Evolutionary conservation across 1,140 invertebrate species (phyloP).

Genomic region (Tenebrio molitor): DNA sequence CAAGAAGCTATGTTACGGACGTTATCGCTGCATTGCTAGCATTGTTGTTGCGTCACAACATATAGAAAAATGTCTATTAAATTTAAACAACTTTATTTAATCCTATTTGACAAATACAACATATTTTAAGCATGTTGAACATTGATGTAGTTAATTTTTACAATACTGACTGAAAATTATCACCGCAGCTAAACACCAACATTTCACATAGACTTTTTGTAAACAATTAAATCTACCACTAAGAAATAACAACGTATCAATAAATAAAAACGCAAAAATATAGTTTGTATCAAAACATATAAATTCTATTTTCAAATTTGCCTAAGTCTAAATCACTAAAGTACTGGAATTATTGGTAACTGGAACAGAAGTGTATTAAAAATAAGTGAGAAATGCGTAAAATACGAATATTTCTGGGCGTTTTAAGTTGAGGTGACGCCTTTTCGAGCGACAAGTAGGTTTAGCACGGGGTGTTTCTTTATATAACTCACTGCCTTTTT

Average conservation of each 20-base stretch:
- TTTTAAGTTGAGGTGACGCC: slow-evolving; percentile 95
- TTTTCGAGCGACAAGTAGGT: slow-evolving; percentile 95
- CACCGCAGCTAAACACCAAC: slow-evolving; percentile 9
- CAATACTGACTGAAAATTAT: slow-evolving; percentile 26
- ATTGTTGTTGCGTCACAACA: too few species aligned
- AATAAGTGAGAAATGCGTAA: slow-evolving; percentile 7
- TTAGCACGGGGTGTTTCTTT: slow-evolving; percentile 94
- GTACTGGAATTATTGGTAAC: slow-evolving; percentile 46
- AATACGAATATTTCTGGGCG: too few species aligned
- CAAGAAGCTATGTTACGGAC: too few species aligned
- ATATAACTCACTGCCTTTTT: slow-evolving; percentile 99
- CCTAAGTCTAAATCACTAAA: slow-evolving; percentile 36
- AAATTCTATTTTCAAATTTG: slow-evolving; percentile 27
- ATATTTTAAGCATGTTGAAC: too few species aligned
- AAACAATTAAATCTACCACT: too few species aligned
- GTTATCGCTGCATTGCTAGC: too few species aligned
- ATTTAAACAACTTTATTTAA: too few species aligned
- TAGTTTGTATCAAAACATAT: slow-evolving; percentile 29
- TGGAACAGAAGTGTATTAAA: slow-evolving; percentile 15
- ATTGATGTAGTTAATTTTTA: too few species aligned
- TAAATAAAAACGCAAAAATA: too few species aligned
- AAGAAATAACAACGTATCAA: slow-evolving; percentile 21
- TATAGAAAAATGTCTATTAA: too few species aligned
- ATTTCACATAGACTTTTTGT: slow-evolving; percentile 28
- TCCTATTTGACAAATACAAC: too few species aligned